Evolutionary conservation across 2,113 vertebrate genomes (phyloP).

Genomic region (Cephalopholis sonnerati): DNA sequence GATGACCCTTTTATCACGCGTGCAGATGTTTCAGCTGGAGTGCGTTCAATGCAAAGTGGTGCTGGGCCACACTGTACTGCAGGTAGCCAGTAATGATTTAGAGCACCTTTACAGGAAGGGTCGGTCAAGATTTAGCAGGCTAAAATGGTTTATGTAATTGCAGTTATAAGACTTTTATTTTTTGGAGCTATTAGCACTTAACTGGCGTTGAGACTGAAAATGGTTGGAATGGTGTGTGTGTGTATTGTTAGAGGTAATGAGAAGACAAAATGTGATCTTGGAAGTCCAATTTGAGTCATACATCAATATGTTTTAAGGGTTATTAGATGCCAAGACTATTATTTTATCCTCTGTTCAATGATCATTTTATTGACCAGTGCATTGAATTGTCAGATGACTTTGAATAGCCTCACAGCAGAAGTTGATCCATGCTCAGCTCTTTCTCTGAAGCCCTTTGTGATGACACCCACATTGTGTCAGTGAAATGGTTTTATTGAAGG

Average conservation of each 20-base stretch:
- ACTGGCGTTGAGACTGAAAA: background rate
- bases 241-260: background rate
- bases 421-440: no score
- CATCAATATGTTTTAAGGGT: background rate
- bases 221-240: background rate
- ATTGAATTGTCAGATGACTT: no score
- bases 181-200: background rate
- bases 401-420: no score
- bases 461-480: no score
- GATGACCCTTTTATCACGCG: background rate
- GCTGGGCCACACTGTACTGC: background rate
- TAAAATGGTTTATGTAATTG: background rate
- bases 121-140: background rate
- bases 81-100: slow-evolving; percentile 16
- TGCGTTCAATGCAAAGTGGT: background rate
- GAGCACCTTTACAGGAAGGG: background rate
- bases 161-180: slow-evolving; percentile 9
- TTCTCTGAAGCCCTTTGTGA: no score
- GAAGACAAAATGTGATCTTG: background rate
- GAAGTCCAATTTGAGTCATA: background rate
- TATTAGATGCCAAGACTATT: background rate
- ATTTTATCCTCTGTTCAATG: background rate
- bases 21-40: slow-evolving; percentile 45
- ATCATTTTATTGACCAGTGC: no score
- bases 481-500: no score